Evolutionary conservation across 2,797 vertebrate genomes (phyloP), one percentile per base, ranked within the genome.

Genomic region (Paratrypauchen microcephalus): DNA sequence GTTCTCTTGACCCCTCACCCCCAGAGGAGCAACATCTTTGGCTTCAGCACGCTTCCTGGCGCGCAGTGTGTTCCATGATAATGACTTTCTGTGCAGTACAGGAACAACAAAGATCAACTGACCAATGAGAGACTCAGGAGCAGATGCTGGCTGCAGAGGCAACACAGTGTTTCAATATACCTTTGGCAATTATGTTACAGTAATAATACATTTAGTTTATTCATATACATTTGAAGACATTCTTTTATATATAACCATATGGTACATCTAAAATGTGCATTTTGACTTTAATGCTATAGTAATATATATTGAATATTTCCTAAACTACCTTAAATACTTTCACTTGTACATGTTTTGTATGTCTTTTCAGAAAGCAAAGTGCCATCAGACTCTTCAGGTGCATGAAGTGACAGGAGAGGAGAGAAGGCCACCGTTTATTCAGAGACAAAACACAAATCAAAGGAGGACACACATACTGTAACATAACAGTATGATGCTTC

Each of bases 41-140:
- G 85, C 84, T 90, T 98, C 97, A 4, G 94, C 95, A 86, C 96
- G 95, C 93, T 98, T 99, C 95, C 97, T 95, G 92, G 98, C 95
- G 73, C 97, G 98, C 89, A 99, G 96, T 68, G 97, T 98, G 89
- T 99, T 98, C 98, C 98, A 99, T 65, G 97, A 99, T 87, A 97
- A 95, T 92, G 98, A 99, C 94, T 98, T 99, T 97, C 98, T 99
- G 97, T 95, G 65, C 79, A 73, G 83, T 84, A 87, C 86, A 85
- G 83, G 75, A 88, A 91, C 77, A 64, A 87, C 64, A 88, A 72
- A 87, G 70, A 72, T 87, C 88, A 90, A 82, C 52, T 81, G 78
- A 71, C 79, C 85, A 85, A 84, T 91, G 78, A 84, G 69, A 70
- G 59, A 56, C 55, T 57, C 8, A 0, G 32, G 72, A 0, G 73